Evolutionary conservation across 92 coral and sea anemone species (phyloP), one percentile per base, ranked within the genome.

Genomic region (Ricordea florida): DNA sequence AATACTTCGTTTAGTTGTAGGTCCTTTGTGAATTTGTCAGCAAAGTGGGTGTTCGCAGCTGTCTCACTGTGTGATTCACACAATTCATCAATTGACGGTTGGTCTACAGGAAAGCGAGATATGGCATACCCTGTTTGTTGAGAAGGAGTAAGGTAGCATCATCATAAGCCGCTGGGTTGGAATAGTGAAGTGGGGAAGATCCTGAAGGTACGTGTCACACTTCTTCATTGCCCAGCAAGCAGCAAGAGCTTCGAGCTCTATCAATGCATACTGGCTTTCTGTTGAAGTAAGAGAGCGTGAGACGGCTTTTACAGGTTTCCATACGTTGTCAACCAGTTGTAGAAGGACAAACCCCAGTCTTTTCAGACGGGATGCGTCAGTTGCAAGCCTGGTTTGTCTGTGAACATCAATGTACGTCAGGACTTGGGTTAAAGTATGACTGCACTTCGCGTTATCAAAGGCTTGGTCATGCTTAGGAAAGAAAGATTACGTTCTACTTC

Each of bases 21-120:
- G 48, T 51, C 65, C 3, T 51, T 36, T 13, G 29, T 24, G 14
- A 40, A 68, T 26, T 68, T 68, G 11, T 66, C 61, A 45, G 73
- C 59, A 23, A 66, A 45, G 21, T 68, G 75, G 51, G 31, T 10
- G 34, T 49, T 13, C 30, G 48, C 75, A 25, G 75, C 63, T n/a
- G 62, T 29, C 48, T 68, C 65, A 15, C 57, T 15, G 26, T 57
- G 80, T 18, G 32, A 35, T 57, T 58, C 24, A 46, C 80, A 56
- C 22, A 36, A 29, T 10, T 36, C 71, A 24, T 59, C 69, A 46
- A 47, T 34, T 33, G 33, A 72, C 15, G 56, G 65, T 30, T 36
- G 67, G 67, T 71, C 78, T 40, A 59, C 80, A 45, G 65, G 80
- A 26, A 57, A 35, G 22, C 70, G 57, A 42, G 81, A 74, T 44